Base-by-base conservation (phyloP, 2,113 vertebrate species). In the Sorex fumeus region DNA sequence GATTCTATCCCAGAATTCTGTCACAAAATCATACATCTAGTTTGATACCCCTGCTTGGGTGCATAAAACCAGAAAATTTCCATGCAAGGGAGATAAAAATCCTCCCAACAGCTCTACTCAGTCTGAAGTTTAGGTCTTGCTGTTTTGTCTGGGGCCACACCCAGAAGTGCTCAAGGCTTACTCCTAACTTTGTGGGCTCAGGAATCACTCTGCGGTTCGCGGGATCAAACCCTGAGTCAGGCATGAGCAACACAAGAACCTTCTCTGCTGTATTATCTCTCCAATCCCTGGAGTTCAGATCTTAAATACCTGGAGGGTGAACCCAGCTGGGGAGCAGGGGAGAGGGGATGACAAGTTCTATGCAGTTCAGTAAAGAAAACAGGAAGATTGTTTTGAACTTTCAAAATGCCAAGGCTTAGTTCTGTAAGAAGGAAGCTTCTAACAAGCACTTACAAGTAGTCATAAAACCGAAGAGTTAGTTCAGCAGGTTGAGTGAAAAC, bases 351-450 rank as follows among this genome's bases (percentile, higher is more conserved):
- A 53, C 53, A 53, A 53, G 53, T 47, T 36, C 70, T 84, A 18
- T 8, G 32, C 36, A 69, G 45, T 25, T 85, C 13, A 16, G 23
- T 64, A 88, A 57, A 91, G 53, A 72, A 91, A 85, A 75, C 34
- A 32, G 34, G 57, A 94, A 81, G 60, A 81, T 34, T 43, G 57
- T 36, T 32, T 87, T 67, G 16, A 60, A 62, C 72, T 74, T 70
- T 47, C 8, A 79, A 77, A 87, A n/a, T 92, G 34, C 70, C 47
- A 69, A 47, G 13, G 40, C 66, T 93, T 50, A 71, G 19, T 34
- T 92, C 30, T 60, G 40, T 80, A 92, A 74, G 57, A 88, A 81
- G 69, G 67, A 86, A 84, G 16, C 72, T 77, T 76, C 16, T 57
- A 85, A 77, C 57, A 53, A 72, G 53, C 53, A 53, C 53, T 53